Base-by-base conservation (phyloP, 2,797 vertebrate genomes). In the Euphonia xanthogaster region DNA sequence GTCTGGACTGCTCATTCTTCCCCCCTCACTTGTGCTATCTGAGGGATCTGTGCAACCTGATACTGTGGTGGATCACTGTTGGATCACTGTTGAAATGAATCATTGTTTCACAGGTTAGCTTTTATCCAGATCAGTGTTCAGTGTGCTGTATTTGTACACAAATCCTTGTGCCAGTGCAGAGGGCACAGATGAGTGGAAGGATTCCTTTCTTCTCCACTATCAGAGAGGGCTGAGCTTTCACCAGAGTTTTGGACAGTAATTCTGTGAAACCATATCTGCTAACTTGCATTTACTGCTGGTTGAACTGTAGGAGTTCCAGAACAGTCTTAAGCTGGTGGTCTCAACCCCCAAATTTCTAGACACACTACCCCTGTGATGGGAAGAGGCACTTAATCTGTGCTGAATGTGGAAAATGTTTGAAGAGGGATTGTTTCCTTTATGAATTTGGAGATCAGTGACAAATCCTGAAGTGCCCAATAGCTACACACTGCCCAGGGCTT, bases 11-110 rank as follows among this genome's bases (percentile, higher is more conserved):
- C 65, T 70, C 3, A 0, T 73, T 65, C 44, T 63, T 88, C 31
- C 54, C 30, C 44, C 35, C 12, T 42, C 0, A 0, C 31, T 19
- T 58, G 45, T 61, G 45, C 31, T 47, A 1, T 47, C 2, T 0
- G 42, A 67, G 33, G 27, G 30, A 7, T 66, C 61, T 27, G 23
- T n/a, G 24, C 74, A 39, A 17, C 21, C 44, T 40, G 23, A 1
- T 17, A 0, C 15, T 48, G 66, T 65, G 67, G 8, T 24, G 30
- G 55, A 12, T 88, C 40, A 42, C 40, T 53, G 39, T 16, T 23
- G 31, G 53, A 14, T 83, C 28, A 4, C 7, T 57, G 47, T 19
- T 71, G 44, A 78, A 74, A 54, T 35, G 4, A 67, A 71, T 31
- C 0, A 40, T 10, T 42, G 63, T 67, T 80, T 48, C 40, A 17